phyloP scores from a whole-genome alignment of 2,113 vertebrate species.

The Lampris megalopsis region DNA sequence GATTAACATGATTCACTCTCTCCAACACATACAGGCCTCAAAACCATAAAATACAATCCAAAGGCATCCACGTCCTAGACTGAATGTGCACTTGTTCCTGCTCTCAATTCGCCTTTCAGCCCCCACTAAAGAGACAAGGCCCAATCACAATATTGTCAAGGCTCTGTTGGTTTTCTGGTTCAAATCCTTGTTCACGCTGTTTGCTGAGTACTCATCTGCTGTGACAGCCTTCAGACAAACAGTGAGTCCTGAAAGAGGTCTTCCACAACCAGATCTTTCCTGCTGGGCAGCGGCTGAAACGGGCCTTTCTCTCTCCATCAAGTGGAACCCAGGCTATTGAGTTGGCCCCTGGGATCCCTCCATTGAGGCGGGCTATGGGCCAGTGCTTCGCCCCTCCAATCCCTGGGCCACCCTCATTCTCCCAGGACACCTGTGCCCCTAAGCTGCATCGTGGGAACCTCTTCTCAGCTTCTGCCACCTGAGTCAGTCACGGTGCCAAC shows the following conservation, averaged over 20 bases:
- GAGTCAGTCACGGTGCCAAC: conserved; percentile 69
- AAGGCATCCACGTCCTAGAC: conserved; percentile 75
- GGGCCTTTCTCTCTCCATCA: conserved; percentile 95
- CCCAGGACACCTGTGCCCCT: conserved; percentile 85
- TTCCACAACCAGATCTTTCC: conserved; percentile 95
- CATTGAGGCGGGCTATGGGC: conserved; percentile 94
- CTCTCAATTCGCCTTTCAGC: conserved; percentile 87
- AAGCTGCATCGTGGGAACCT: conserved; percentile 83
- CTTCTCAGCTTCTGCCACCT: conserved; percentile 69
- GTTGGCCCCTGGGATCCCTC: conserved; percentile 92
- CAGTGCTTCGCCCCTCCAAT: conserved; percentile 87
- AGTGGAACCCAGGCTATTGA: conserved; percentile 95
- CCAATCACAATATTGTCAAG: conserved; percentile 92
- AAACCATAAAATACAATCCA: conserved; percentile 80
- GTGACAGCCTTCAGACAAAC: conserved; percentile 98
- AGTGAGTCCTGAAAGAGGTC: conserved; percentile 94
- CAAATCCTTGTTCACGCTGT: conserved; percentile 99
- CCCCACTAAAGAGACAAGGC: conserved; percentile 86
- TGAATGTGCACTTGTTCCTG: conserved; percentile 87
- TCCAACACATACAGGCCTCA: conserved; percentile 72
- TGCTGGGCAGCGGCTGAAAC: conserved; percentile 93
- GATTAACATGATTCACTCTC: conserved; percentile 81
- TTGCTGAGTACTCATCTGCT: conserved; percentile 98
- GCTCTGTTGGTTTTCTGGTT: conserved; percentile 96
- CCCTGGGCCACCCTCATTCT: conserved; percentile 90